These are phyloP conservation scores for Tachina fera DNA, from an alignment of 2,888 invertebrate species.

Conservation along the genomic window DNA sequence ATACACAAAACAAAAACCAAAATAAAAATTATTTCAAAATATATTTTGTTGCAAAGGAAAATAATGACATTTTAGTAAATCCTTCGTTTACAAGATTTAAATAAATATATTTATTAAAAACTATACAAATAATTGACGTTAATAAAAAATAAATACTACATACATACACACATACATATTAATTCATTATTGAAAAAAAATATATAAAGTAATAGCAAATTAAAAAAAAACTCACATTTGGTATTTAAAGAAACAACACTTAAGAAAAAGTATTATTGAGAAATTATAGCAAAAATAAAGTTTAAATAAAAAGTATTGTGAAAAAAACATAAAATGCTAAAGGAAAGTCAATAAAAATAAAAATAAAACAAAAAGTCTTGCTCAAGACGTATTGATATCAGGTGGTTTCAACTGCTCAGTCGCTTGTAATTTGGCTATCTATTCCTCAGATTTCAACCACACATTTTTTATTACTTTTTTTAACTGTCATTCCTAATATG, in stretches of 20 bases:
- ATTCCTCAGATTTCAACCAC: no score
- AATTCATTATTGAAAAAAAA: slow-evolving; percentile 40
- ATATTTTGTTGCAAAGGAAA: slow-evolving; percentile 58
- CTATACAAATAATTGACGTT: slow-evolving; percentile 67
- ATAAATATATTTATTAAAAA: slow-evolving; percentile 54
- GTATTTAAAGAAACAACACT: slow-evolving; percentile 37
- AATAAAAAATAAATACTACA: not conserved
- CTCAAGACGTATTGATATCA: no score
- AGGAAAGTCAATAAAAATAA: slow-evolving; percentile 42
- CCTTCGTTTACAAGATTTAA: not conserved
- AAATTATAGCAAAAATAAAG: slow-evolving; percentile 58
- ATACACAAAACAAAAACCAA: slow-evolving; percentile 46
- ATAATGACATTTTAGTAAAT: slow-evolving; percentile 23
- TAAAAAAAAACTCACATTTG: slow-evolving; percentile 34
- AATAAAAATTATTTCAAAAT: slow-evolving; percentile 42
- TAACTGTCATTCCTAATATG: no score
- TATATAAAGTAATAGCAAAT: slow-evolving; percentile 51
- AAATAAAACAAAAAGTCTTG: slow-evolving; percentile 22
- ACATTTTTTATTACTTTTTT: no score
- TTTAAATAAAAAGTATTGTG: slow-evolving; percentile 57
- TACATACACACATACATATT: not conserved
- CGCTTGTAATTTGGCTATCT: no score
- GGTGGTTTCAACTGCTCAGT: no score
- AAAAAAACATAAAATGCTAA: slow-evolving; percentile 36
- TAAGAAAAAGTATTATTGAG: slow-evolving; percentile 62